Base-by-base conservation (phyloP, 2,888 invertebrate genomes). In the Drosophila bunnanda region DNA sequence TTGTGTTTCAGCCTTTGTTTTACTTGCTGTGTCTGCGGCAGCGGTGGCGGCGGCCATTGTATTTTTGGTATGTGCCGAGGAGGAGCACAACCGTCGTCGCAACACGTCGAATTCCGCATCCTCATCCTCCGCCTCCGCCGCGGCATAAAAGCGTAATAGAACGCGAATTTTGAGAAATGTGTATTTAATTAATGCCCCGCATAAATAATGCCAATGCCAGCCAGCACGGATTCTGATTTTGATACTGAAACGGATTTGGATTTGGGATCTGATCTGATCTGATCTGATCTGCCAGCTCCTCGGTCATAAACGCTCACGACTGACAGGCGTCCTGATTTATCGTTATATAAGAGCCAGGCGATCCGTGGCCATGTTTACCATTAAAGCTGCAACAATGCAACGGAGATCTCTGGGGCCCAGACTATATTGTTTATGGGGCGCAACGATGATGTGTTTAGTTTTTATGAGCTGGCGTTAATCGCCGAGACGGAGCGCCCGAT, bases 291-390 rank as follows among this genome's bases (percentile, higher is more conserved):
- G 39, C 39, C 59, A 25, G 13, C 41, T n/a, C 20, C 44, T 6
- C 12, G 25, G 13, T 20, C 20, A 48, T 22, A 32, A 32, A 32
- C 5, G 41, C 48, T 13, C 13, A 34, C 44, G 25, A 20, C 52
- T 53, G 59, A 58, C 59, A 54, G 48, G 32, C 30, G 34, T 61
- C 69, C 39, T 76, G 69, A 73, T 82, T 82, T 65, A 87, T 65
- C 4, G 38, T 83, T 83, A 83, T 87, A 77, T 87, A 83, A 82
- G 71, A 79, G 76, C 59, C n/a, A 32, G 39, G 38, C 34, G 46
- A 56, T 25, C 38, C 55, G 30, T 39, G 57, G 43, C 13, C 32
- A 30, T 82, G 82, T 79, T 83, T 84, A 87, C 82, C 82, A 83
- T 83, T 87, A 83, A 83, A 65, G 58, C 78, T 87, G 72, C 54